These are phyloP conservation scores for Rotaria sp. DNA, from an alignment of 2,888 invertebrate genomes.

Conservation along the genomic window DNA sequence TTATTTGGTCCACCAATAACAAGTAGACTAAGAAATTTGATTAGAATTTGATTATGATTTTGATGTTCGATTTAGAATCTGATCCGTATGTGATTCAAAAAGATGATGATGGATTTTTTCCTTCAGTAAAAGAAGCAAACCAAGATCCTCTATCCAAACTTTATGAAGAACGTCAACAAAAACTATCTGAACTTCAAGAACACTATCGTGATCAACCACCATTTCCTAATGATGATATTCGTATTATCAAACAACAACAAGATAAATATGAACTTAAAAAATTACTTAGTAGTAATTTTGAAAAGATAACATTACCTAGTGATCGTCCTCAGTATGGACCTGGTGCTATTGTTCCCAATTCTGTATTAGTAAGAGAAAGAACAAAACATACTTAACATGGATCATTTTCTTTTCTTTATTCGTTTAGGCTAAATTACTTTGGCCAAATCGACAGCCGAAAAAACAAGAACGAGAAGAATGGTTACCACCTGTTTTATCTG, in stretches of 20 bases:
- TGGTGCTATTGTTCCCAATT: neutral
- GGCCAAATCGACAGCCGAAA: neutral
- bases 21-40: neutral
- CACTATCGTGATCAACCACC: neutral
- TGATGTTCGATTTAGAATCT: neutral
- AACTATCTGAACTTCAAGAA: neutral
- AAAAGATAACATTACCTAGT: neutral
- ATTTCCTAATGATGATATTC: neutral
- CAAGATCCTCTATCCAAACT: neutral
- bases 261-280: neutral
- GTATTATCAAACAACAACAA: neutral
- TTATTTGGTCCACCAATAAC: neutral
- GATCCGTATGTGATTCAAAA: neutral
- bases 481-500: neutral
- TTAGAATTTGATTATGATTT: neutral
- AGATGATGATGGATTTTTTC: slow-evolving; percentile 1
- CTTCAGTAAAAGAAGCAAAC: neutral
- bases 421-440: neutral
- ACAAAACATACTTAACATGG: neutral
- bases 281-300: neutral
- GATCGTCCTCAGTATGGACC: slow-evolving; percentile 16
- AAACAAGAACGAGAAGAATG: neutral
- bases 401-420: too few species aligned
- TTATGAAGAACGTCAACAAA: neutral
- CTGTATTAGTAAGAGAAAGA: neutral